These are phyloP conservation scores for Parauchenoglanis punctatus DNA, from an alignment of 2,797 vertebrate genomes.

Conservation along the genomic window DNA sequence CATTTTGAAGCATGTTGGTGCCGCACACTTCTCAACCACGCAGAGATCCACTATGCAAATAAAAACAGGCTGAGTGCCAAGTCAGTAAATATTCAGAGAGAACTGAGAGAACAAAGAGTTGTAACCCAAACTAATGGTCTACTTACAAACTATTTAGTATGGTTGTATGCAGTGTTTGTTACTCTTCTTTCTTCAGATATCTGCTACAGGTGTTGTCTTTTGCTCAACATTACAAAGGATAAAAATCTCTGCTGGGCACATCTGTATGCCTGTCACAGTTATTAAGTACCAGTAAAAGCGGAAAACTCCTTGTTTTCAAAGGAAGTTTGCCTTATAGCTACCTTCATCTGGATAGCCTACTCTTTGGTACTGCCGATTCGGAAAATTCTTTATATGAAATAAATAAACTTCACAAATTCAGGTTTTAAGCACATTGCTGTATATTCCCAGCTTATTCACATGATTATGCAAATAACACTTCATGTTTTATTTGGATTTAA, in stretches of 20 bases:
- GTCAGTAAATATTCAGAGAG: neutral
- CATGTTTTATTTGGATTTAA: neutral
- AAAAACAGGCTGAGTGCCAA: neutral
- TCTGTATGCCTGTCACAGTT: neutral
- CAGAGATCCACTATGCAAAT: neutral
- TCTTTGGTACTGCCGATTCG: too few relatives aligned
- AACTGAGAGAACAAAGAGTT: neutral
- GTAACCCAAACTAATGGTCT: too few relatives aligned
- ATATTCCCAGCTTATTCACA: neutral
- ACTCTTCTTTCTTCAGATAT: neutral
- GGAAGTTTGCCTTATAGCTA: neutral
- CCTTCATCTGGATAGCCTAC: neutral
- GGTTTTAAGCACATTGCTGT: neutral
- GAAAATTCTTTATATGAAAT: neutral
- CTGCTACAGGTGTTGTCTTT: neutral
- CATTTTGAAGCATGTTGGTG: neutral
- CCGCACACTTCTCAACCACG: neutral
- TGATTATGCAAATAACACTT: neutral
- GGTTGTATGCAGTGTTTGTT: neutral
- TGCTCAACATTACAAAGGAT: neutral
- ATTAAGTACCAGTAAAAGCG: neutral
- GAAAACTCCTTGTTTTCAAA: neutral
- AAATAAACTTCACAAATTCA: neutral
- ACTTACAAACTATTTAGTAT: neutral
- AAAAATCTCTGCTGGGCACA: neutral